Evolutionary conservation across 1,140 invertebrate genomes (phyloP), one percentile per base, ranked within the genome.

Genomic region (Drosophila leontia): DNA sequence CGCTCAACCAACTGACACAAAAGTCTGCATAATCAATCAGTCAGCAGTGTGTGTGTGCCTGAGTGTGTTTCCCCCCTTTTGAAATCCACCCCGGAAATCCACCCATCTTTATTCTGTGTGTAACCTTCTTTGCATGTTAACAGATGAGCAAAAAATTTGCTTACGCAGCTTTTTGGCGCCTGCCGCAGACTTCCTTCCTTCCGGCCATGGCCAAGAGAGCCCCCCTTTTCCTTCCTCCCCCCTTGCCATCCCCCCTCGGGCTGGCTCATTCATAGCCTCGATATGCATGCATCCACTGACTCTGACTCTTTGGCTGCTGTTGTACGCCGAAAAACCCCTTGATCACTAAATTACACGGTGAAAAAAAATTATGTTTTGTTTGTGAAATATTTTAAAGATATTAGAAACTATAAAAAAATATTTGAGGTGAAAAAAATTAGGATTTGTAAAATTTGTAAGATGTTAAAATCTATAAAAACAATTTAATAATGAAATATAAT

Each of bases 1-100:
- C 62, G 77, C 76, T 78, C 65, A 78, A 62, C 74, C 75, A 85
- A 85, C 78, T 82, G 86, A 90, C 86, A 91, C 85, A 85, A 85
- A 85, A 91, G 81, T 90, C 85, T 82, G 85, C 85, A 90, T 91
- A 90, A 90, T 90, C 85, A 90, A 90, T 90, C 86, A 90, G 85
- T 71, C 62, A 74, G 58, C 26, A 32, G 37, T 58, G 62, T 65
- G 17, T 35, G 57, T 35, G 34, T n/a, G 19, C 29, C 4, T 29
- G 26, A 35, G 32, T 57, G 63, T 67, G 11, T 19, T 3, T 17
- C 7, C 7, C 48, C 35, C 29, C 37, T 15, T 13, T 23, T 39
- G 3, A 47, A 44, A 57, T 56, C 42, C 29, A 26, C 37, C 35
- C 29, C 13, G 53, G 53, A 56, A 17, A 32, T 19, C 55, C 47